Percentiles rank a stretch among this genome's conserved stretches.
phyloP scores from a whole-genome alignment of 92 coral and sea anemone genomes.

The Porites lobata region DNA sequence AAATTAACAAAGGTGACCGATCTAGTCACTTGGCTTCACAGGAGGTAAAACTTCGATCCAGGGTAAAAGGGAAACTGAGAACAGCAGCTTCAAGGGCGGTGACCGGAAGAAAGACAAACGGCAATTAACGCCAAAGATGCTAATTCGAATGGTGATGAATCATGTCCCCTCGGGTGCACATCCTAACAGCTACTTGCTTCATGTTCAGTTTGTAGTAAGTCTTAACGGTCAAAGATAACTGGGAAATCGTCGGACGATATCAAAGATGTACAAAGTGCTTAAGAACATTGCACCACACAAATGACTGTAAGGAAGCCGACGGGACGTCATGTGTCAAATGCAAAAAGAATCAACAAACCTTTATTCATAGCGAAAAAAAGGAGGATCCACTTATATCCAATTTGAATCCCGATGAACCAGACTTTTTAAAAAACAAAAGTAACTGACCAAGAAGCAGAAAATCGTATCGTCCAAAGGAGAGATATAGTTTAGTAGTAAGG shows the following conservation, averaged over 20 bases:
- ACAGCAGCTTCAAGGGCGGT: conserved; percentile 14
- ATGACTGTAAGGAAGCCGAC: conserved; percentile 57
- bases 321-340: conserved; percentile 71
- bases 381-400: too few species aligned
- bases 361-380: conserved; percentile 42
- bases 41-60: neutral
- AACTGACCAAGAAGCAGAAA: too few species aligned
- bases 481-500: too few species aligned
- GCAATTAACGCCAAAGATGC: neutral
- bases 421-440: too few species aligned
- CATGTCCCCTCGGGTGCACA: too few species aligned
- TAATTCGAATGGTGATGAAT: too few species aligned
- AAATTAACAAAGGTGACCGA: conserved; percentile 53
- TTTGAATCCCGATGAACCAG: too few species aligned
- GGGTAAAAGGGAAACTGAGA: too few species aligned
- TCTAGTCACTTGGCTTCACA: conserved; percentile 63
- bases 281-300: conserved; percentile 59
- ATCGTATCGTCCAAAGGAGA: too few species aligned
- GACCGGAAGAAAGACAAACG: conserved; percentile 26
- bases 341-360: conserved; percentile 55
- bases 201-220: conserved; percentile 67
- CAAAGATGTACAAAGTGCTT: conserved; percentile 67
- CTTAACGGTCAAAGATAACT: conserved; percentile 68
- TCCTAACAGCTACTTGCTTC: conserved; percentile 67
- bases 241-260: conserved; percentile 62